phyloP scores from a whole-genome alignment of 2,113 vertebrate genomes.

The Dunckerocampus dactyliophorus region DNA sequence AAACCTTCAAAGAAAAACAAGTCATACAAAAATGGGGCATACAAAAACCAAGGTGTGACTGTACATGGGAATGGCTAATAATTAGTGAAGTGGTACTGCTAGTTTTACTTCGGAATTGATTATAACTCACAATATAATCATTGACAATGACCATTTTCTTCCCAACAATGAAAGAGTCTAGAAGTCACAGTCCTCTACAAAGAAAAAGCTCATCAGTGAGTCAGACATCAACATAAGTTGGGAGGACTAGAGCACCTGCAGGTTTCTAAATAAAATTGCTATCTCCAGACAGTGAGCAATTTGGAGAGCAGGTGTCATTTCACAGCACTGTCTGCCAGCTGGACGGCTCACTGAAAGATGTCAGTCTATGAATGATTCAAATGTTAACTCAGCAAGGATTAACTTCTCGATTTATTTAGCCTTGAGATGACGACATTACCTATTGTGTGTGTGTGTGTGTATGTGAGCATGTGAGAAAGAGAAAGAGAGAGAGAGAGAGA shows the following conservation, averaged over 20 bases:
- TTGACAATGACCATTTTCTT: background rate
- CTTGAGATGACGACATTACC: background rate
- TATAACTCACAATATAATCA: background rate
- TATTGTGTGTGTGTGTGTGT: too few species aligned
- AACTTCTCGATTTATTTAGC: background rate
- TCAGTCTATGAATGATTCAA: background rate
- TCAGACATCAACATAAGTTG: conserved; percentile 8
- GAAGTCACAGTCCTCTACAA: background rate
- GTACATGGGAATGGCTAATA: too few species aligned
- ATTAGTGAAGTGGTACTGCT: too few species aligned
- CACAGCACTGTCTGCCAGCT: conserved; percentile 3
- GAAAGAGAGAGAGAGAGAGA: too few species aligned
- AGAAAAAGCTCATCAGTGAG: background rate
- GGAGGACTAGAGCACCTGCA: conserved; percentile 2
- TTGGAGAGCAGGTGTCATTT: conserved; percentile 5
- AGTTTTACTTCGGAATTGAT: background rate
- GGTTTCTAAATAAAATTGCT: background rate
- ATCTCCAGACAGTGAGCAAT: conserved; percentile 4
- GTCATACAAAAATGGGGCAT: too few species aligned
- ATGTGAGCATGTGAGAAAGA: too few species aligned
- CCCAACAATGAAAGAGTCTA: background rate
- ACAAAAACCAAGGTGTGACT: too few species aligned
- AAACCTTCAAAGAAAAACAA: too few species aligned
- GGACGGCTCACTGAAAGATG: background rate
- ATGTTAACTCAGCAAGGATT: background rate